Evolutionary conservation across 2,113 vertebrate genomes (phyloP).

Genomic region (Grallaria varia): DNA sequence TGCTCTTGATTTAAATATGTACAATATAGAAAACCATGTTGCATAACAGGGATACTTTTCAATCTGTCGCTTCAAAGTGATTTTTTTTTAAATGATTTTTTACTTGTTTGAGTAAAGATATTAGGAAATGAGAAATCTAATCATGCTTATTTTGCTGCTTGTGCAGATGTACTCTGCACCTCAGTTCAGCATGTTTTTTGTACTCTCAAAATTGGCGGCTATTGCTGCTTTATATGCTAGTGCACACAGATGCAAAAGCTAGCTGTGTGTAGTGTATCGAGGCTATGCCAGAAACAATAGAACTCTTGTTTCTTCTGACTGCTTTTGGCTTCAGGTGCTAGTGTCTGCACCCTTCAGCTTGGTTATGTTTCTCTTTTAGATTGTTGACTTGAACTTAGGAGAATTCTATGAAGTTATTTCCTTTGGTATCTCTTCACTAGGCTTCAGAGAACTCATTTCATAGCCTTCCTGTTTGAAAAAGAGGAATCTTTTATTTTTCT

Average conservation of each 20-base stretch:
- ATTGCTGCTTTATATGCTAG: background rate
- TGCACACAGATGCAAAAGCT: background rate
- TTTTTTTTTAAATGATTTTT: background rate
- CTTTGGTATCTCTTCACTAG: background rate
- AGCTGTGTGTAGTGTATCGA: background rate
- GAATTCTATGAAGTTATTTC: background rate
- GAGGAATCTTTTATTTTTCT: background rate
- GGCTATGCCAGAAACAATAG: background rate
- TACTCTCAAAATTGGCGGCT: background rate
- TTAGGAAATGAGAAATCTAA: background rate
- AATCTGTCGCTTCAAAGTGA: background rate
- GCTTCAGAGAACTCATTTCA: background rate
- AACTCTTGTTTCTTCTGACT: background rate
- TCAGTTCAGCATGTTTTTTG: background rate
- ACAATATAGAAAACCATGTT: background rate
- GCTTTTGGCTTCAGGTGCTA: background rate
- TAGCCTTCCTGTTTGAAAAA: background rate
- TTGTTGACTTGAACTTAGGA: background rate
- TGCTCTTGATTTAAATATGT: background rate
- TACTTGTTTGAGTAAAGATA: background rate
- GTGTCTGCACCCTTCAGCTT: background rate
- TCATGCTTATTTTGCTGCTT: background rate
- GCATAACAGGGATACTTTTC: background rate
- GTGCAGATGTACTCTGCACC: background rate
- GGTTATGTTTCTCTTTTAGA: background rate